Percentiles rank a stretch among this genome's conserved stretches.
Conservation (phyloP, 2,888 invertebrate genomes). For the Leptinotarsa tumamoca region DNA sequence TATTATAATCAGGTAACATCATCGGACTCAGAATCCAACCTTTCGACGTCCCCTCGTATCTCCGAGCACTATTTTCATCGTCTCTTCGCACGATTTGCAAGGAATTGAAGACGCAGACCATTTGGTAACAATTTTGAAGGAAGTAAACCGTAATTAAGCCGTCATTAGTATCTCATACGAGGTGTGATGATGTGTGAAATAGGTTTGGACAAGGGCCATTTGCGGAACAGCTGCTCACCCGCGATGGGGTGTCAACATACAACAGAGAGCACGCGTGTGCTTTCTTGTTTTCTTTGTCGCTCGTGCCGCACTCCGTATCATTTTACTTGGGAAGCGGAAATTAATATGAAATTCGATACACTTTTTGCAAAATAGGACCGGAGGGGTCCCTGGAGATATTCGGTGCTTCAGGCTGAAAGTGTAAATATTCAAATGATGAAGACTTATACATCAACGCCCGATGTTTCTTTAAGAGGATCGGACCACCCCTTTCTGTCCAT, state of each 20-base stretch:
- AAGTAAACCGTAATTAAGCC: conserved; percentile 31
- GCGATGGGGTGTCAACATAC: conserved; percentile 5
- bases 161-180: conserved; percentile 51
- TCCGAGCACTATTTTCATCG: neutral
- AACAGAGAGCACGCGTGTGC: neutral
- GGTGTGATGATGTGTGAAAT: conserved; percentile 61
- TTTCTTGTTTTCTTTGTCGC: conserved; percentile 2
- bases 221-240: conserved; percentile 54
- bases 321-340: conserved; percentile 4
- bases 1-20: neutral
- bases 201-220: conserved; percentile 63
- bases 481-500: too few relatives aligned
- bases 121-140: conserved; percentile 4
- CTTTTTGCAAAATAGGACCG: neutral
- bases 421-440: neutral
- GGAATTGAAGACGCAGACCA: conserved; percentile 4
- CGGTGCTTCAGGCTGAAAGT: neutral
- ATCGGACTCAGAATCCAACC: neutral
- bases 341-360: conserved; percentile 6
- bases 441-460: too few relatives aligned
- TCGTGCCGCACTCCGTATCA: neutral
- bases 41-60: neutral
- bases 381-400: too few relatives aligned
- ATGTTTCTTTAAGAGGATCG: too few relatives aligned
- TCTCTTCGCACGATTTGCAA: neutral